These are phyloP conservation scores for Mus spicilegus DNA, from an alignment of 2,113 vertebrate species.

Conservation along the genomic window DNA sequence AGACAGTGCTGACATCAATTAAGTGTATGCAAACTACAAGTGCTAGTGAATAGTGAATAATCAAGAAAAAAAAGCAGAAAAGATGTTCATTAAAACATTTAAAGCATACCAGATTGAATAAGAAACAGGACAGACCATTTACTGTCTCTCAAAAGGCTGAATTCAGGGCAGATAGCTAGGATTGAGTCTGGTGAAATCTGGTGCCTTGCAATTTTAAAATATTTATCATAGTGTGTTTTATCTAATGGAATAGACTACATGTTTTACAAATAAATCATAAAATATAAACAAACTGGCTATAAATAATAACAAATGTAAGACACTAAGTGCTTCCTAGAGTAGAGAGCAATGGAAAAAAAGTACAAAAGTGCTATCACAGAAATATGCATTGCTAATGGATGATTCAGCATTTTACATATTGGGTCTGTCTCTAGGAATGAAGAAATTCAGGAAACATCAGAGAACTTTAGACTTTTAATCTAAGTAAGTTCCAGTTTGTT, in stretches of 20 bases:
- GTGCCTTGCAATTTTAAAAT: constrained; percentile 42
- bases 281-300: constrained; percentile 55
- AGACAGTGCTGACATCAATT: constrained; percentile 70
- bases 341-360: constrained; percentile 37
- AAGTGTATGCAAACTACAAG: constrained; percentile 71
- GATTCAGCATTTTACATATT: constrained; percentile 60
- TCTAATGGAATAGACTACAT: constrained; percentile 54
- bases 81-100: background rate
- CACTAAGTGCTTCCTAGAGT: constrained; percentile 59
- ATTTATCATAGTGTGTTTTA: constrained; percentile 39
- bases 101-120: background rate
- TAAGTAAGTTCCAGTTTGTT: constrained; percentile 29
- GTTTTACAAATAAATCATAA: constrained; percentile 39
- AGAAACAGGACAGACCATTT: background rate
- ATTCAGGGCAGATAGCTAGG: background rate
- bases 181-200: constrained; percentile 32
- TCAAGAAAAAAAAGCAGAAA: background rate
- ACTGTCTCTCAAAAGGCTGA: background rate
- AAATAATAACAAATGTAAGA: constrained; percentile 66
- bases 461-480: constrained; percentile 29
- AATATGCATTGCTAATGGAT: constrained; percentile 55
- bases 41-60: constrained; percentile 29
- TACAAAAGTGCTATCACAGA: constrained; percentile 35
- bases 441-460: constrained; percentile 54
- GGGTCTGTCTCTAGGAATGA: constrained; percentile 34